Conservation (phyloP, 2,888 invertebrate species). For the Andrena hattorfiana region DNA sequence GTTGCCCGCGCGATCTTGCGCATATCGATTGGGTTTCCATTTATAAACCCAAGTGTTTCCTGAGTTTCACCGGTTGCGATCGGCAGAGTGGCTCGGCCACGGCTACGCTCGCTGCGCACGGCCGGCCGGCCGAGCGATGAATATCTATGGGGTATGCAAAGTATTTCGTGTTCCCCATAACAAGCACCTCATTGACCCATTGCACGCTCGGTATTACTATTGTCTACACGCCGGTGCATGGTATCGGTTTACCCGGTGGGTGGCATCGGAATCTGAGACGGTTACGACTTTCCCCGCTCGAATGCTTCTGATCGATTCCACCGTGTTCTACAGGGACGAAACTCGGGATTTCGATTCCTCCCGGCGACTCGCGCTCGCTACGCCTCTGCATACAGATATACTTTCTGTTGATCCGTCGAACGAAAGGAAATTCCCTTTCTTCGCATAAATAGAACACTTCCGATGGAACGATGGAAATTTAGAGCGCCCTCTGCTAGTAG, state of each 20-base stretch:
- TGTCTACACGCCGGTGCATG: constrained; percentile 74
- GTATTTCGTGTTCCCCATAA: constrained; percentile 83
- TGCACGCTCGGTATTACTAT: constrained; percentile 79
- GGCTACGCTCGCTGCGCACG: constrained; percentile 38
- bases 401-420: background rate
- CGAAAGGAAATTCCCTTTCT: background rate
- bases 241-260: constrained; percentile 80
- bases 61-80: constrained; percentile 62
- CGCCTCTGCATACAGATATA: constrained; percentile 5
- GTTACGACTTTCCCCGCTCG: constrained; percentile 67
- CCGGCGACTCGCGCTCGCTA: background rate
- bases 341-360: constrained; percentile 7
- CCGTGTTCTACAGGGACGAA: constrained; percentile 4
- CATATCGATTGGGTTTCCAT: constrained; percentile 60
- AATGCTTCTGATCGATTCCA: constrained; percentile 47
- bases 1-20: constrained; percentile 27
- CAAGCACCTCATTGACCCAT: constrained; percentile 84
- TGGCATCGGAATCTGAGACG: constrained; percentile 75
- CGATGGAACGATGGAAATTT: too few relatives aligned
- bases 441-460: background rate
- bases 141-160: constrained; percentile 84
- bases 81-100: constrained; percentile 7
- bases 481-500: too few relatives aligned
- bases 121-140: constrained; percentile 72
- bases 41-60: constrained; percentile 62